Base-by-base conservation (phyloP, 2,888 invertebrate genomes). In the Phaedon cochleariae region DNA sequence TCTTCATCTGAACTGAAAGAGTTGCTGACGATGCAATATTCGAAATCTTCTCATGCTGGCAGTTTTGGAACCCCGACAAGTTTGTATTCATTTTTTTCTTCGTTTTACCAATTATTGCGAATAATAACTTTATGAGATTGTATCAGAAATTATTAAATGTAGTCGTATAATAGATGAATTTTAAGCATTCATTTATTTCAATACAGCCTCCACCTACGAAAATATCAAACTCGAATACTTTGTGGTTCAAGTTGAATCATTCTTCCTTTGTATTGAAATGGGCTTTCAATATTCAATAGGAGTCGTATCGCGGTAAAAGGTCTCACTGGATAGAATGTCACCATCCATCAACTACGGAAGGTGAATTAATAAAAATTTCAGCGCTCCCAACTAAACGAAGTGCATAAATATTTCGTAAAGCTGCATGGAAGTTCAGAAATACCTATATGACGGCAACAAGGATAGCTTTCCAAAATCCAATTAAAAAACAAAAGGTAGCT, bases 401-500 rank as follows among this genome's bases (percentile, higher is more conserved):
- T 17, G 22, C 22, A n/a, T n/a, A 26, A 34, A 34, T 51, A 26
- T 10, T 17, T 51, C 22, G 26, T n/a, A 26, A 34, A 34, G 20
- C 54, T 20, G 41, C 41, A 55, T 21, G 15, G 6, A 22, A 34
- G 37, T 55, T 55, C 17, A 12, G 60, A 65, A 61, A 65, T 52
- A n/a, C n/a, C n/a, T n/a, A n/a, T n/a, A 65, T 65, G 58, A 57
- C 52, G 55, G 65, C 55, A 65, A 61, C 61, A 65, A 58, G 59
- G 37, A 62, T 41, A 57, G 58, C 61, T 34, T n/a, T 59, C 57
- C 53, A 45, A 58, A 62, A 62, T 62, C 54, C 65, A 65, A 65
- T 62, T 65, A 54, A 65, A 62, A 65, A 65, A 62, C 65, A 65
- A 65, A 59, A 65, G 48, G 49, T 61, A 57, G 51, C 58, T 65